These are phyloP conservation scores for Apodemia zela DNA, from an alignment of 2,888 invertebrate species.

Conservation along the genomic window DNA sequence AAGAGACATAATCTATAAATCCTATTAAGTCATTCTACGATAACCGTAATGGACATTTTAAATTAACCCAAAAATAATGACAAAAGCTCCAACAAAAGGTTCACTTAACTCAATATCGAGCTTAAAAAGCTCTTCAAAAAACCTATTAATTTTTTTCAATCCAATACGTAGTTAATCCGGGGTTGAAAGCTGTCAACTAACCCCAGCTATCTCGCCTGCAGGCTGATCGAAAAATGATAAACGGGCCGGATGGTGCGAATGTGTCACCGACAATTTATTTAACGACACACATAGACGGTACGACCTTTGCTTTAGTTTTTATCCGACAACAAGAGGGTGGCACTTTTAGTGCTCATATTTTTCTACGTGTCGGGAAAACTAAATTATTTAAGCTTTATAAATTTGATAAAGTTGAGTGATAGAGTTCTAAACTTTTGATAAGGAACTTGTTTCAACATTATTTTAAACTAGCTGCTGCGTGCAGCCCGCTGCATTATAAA, in stretches of 20 bases:
- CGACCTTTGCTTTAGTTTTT: constrained; percentile 1
- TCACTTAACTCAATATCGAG: constrained; percentile 40
- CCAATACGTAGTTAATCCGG: constrained; percentile 62
- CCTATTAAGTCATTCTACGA: neutral
- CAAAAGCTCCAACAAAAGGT: constrained; percentile 36
- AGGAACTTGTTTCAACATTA: too few species aligned
- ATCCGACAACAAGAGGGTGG: neutral
- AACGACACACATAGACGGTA: neutral
- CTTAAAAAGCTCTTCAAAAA: constrained; percentile 44
- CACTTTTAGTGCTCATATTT: neutral
- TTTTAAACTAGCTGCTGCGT: too few species aligned
- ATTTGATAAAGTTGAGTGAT: too few species aligned
- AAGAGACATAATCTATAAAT: neutral
- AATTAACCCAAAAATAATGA: constrained; percentile 24
- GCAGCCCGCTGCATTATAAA: too few species aligned
- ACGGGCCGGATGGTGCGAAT: constrained; percentile 48
- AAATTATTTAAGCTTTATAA: neutral
- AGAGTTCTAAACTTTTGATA: too few species aligned
- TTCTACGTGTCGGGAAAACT: too few species aligned
- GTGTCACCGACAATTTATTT: constrained; percentile 31
- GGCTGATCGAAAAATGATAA: constrained; percentile 59
- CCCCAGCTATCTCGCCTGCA: constrained; percentile 49
- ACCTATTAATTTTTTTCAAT: constrained; percentile 65
- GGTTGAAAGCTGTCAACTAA: constrained; percentile 63
- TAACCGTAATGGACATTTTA: neutral